phyloP scores from a whole-genome alignment of 2,888 invertebrate species.

The Girardia tigrina region DNA sequence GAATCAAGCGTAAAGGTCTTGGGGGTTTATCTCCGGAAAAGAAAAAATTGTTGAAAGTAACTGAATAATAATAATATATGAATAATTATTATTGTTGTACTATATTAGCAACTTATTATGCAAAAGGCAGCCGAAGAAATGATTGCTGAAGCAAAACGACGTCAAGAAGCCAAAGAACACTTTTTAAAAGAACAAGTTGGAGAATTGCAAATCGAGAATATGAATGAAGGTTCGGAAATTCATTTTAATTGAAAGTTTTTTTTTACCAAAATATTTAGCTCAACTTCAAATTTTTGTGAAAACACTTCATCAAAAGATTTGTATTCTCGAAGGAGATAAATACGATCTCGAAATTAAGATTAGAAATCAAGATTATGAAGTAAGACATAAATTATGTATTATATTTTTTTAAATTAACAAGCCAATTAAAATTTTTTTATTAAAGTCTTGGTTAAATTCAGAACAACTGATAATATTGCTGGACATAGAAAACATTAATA shows the following conservation, averaged over 20 bases:
- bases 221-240: conserved; percentile 43
- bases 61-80: background rate
- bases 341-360: conserved; percentile 95
- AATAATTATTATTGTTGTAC: background rate
- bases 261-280: too few species aligned
- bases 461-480: too few species aligned
- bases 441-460: too few species aligned
- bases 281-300: conserved; percentile 83
- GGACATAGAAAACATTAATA: too few species aligned
- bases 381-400: conserved; percentile 51
- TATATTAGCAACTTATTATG: conserved; percentile 77
- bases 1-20: conserved; percentile 81
- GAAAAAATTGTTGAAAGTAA: conserved; percentile 79
- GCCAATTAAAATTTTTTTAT: too few species aligned
- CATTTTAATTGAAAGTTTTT: too few species aligned
- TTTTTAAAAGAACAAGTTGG: conserved; percentile 45
- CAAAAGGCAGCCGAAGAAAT: conserved; percentile 99
- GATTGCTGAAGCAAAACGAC: conserved; percentile 96
- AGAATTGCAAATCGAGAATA: conserved; percentile 42
- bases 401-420: too few species aligned
- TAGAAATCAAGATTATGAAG: conserved; percentile 87
- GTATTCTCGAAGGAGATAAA: conserved; percentile 85
- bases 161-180: conserved; percentile 67
- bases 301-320: conserved; percentile 80
- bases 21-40: conserved; percentile 82